Evolutionary conservation across 2,113 vertebrate species (phyloP).

Genomic region (Pycnonotus jocosus): DNA sequence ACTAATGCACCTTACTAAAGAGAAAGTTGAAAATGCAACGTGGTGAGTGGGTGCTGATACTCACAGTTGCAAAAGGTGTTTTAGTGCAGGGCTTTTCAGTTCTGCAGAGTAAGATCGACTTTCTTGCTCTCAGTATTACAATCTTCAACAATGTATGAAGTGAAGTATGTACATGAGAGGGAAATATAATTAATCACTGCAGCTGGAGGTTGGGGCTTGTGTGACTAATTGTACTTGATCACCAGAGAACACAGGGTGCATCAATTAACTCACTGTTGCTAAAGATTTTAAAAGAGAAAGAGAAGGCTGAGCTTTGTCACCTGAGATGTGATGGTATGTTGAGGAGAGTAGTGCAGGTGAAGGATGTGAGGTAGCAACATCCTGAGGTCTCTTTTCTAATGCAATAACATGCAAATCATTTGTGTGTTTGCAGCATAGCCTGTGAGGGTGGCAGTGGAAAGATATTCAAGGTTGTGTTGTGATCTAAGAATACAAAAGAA

Average conservation of each 20-base stretch:
- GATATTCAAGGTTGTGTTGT: background rate
- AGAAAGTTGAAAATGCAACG: background rate
- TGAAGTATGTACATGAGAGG: background rate
- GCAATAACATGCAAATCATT: background rate
- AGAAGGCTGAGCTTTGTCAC: background rate
- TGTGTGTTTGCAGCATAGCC: background rate
- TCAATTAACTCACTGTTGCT: background rate
- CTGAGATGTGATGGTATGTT: background rate
- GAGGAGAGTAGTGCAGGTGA: background rate
- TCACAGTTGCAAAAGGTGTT: background rate
- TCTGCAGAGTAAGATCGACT: background rate
- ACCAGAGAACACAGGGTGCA: background rate
- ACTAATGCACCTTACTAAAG: background rate
- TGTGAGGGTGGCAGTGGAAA: background rate
- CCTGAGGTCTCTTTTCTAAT: background rate
- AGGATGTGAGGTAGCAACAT: background rate
- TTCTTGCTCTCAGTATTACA: background rate
- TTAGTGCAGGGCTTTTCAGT: background rate
- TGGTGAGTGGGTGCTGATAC: conserved; percentile 16
- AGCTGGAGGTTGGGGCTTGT: background rate
- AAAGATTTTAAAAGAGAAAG: background rate
- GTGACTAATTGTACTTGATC: background rate
- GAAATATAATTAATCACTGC: background rate
- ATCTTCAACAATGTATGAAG: background rate
- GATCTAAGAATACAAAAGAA: background rate